Evolutionary conservation across 2,888 invertebrate species (phyloP).

Genomic region (Eueremaeus valkanovi): DNA sequence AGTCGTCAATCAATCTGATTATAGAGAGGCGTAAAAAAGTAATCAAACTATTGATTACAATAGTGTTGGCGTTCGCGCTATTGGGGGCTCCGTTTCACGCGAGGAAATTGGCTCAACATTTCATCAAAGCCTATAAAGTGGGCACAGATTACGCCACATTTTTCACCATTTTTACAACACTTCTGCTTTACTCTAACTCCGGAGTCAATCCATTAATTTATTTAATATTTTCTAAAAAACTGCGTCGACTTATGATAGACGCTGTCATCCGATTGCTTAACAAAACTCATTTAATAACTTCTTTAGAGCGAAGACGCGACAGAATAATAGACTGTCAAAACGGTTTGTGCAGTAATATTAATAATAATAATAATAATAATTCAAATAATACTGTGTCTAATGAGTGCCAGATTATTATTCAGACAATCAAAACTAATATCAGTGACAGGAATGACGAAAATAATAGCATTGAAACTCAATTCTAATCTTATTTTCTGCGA

Average conservation of each 20-base stretch:
- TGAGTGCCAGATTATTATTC: too few species aligned
- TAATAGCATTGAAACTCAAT: too few species aligned
- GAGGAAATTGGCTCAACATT: slow-evolving; percentile 80
- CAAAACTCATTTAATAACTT: background rate
- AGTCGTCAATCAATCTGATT: slow-evolving; percentile 52
- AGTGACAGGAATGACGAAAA: too few species aligned
- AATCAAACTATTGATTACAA: slow-evolving; percentile 80
- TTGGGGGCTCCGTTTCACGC: slow-evolving; percentile 87
- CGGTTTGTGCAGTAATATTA: background rate
- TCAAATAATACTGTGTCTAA: too few species aligned
- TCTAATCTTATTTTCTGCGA: too few species aligned
- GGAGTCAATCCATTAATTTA: slow-evolving; percentile 85
- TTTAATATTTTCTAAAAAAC: slow-evolving; percentile 76
- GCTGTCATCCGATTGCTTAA: slow-evolving; percentile 56
- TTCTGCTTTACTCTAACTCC: slow-evolving; percentile 82
- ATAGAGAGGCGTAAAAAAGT: slow-evolving; percentile 75
- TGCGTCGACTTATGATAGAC: slow-evolving; percentile 78
- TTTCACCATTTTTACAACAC: slow-evolving; percentile 77
- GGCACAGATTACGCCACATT: slow-evolving; percentile 69
- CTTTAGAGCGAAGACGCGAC: background rate
- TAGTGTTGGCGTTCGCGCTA: slow-evolving; percentile 79
- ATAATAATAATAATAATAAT: too few species aligned
- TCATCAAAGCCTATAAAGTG: slow-evolving; percentile 67
- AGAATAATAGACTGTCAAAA: background rate
- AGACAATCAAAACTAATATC: too few species aligned